phyloP scores from a whole-genome alignment of 2,888 invertebrate genomes.

The Polia nebulosa region DNA sequence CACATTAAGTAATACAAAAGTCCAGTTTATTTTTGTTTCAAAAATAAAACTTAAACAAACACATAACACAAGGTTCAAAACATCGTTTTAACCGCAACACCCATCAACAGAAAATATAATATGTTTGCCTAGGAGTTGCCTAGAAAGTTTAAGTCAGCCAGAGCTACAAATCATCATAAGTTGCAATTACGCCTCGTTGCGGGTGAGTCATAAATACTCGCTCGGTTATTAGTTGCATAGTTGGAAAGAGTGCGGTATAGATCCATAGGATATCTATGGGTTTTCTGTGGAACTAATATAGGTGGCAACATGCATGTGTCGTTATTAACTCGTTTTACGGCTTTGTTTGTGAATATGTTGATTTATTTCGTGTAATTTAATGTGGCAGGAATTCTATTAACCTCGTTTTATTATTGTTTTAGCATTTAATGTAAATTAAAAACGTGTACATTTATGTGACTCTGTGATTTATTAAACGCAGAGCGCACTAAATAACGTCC shows the following conservation, averaged over 20 bases:
- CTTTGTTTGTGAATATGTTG: conserved; percentile 18
- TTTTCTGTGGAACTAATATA: conserved; percentile 63
- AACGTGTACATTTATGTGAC: conserved; percentile 21
- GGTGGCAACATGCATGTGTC: conserved; percentile 18
- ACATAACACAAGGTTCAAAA: conserved; percentile 36
- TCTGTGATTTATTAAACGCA: conserved; percentile 33
- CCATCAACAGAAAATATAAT: conserved; percentile 59
- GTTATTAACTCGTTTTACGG: conserved; percentile 45
- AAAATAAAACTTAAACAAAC: not conserved
- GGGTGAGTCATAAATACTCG: conserved; percentile 80
- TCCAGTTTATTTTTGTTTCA: not conserved
- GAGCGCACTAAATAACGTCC: conserved; percentile 26
- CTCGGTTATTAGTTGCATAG: conserved; percentile 85
- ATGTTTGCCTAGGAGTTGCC: conserved; percentile 58
- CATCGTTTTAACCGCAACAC: conserved; percentile 47
- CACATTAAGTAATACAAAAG: too few relatives aligned
- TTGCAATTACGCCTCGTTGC: conserved; percentile 83
- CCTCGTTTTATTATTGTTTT: conserved; percentile 16
- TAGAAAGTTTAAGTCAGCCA: conserved; percentile 78
- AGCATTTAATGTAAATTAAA: not conserved
- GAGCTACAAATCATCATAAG: conserved; percentile 86
- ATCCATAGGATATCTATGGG: conserved; percentile 63
- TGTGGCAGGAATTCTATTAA: conserved; percentile 16
- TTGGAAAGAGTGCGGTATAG: conserved; percentile 79
- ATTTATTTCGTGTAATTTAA: conserved; percentile 17